Percentiles rank a stretch among this genome's conserved stretches.
These are phyloP conservation scores for Mesochorus sp. DNA, from an alignment of 2,888 invertebrate genomes.

Conservation along the genomic window DNA sequence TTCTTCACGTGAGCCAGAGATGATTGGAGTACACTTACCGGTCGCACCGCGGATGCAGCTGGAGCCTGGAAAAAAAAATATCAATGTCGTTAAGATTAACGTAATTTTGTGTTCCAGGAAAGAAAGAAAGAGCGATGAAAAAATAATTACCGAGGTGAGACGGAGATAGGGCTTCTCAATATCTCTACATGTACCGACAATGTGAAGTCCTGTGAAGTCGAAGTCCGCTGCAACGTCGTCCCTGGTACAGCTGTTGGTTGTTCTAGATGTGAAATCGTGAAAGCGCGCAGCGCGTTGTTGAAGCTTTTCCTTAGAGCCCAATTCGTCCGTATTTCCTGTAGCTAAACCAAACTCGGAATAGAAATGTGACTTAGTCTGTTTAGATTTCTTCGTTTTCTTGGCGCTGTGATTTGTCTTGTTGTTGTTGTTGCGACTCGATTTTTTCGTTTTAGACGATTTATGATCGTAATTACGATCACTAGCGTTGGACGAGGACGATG, in stretches of 20 bases:
- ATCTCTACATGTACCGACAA: slow-evolving; percentile 96
- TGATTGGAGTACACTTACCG: slow-evolving; percentile 91
- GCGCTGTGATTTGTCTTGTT: slow-evolving; percentile 66
- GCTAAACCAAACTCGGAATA: slow-evolving; percentile 87
- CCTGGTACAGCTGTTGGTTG: slow-evolving; percentile 81
- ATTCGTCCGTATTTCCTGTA: slow-evolving; percentile 85
- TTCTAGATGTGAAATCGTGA: slow-evolving; percentile 84
- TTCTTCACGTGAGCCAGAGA: slow-evolving; percentile 95
- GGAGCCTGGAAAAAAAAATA: slow-evolving; percentile 87
- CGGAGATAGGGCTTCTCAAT: slow-evolving; percentile 98
- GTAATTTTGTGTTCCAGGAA: background rate
- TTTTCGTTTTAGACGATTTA: slow-evolving; percentile 75
- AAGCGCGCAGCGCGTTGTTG: slow-evolving; percentile 96
- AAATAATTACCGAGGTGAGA: slow-evolving; percentile 87
- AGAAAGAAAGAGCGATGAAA: slow-evolving; percentile 9
- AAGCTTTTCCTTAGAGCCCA: slow-evolving; percentile 90
- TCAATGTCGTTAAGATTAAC: slow-evolving; percentile 6
- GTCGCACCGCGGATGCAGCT: slow-evolving; percentile 94
- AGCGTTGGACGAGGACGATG: slow-evolving; percentile 76
- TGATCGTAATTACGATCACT: slow-evolving; percentile 79
- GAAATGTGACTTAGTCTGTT: slow-evolving; percentile 83
- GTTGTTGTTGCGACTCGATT: slow-evolving; percentile 71
- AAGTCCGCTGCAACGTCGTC: slow-evolving; percentile 88
- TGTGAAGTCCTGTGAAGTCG: slow-evolving; percentile 93
- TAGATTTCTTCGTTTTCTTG: slow-evolving; percentile 82